These are phyloP conservation scores for Malachius bipustulatus DNA, from an alignment of 2,888 invertebrate species.

Conservation along the genomic window DNA sequence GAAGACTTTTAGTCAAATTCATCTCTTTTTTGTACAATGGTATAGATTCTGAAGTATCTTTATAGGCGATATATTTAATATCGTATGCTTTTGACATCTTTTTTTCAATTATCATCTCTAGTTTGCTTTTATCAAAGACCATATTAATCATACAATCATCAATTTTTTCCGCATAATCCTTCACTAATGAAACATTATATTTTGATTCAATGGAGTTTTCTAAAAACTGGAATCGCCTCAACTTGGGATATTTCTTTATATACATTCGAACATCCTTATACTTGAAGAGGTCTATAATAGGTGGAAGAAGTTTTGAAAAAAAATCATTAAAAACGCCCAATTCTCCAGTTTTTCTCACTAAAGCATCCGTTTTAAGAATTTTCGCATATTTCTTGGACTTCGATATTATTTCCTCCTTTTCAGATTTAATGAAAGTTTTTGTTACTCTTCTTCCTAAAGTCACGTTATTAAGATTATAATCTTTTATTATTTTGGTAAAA, in stretches of 20 bases:
- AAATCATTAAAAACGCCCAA: constrained; percentile 13
- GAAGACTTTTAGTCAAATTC: too few species aligned
- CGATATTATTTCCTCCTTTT: constrained; percentile 10
- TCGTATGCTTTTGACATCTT: constrained; percentile 8
- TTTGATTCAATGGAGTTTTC: constrained; percentile 8
- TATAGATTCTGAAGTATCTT: constrained; percentile 11
- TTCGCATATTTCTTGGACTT: constrained; percentile 10
- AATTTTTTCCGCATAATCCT: constrained; percentile 11
- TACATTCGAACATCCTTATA: constrained; percentile 4
- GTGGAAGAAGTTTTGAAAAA: constrained; percentile 9
- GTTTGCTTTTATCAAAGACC: constrained; percentile 9
- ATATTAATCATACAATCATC: constrained; percentile 11
- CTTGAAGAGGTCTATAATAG: constrained; percentile 4
- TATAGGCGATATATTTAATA: too few species aligned
- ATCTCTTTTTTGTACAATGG: constrained; percentile 4
- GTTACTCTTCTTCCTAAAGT: constrained; percentile 13
- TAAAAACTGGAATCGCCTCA: constrained; percentile 13
- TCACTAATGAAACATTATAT: constrained; percentile 11
- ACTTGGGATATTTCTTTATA: constrained; percentile 13
- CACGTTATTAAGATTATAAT: constrained; percentile 9
- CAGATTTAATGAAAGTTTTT: constrained; percentile 9
- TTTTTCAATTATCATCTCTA: constrained; percentile 11
- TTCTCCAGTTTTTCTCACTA: constrained; percentile 13
- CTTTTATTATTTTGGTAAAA: constrained; percentile 12
- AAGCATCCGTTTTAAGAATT: constrained; percentile 10